Base-by-base conservation (phyloP, 1,140 invertebrate species). In the Coenobita brevimanus region DNA sequence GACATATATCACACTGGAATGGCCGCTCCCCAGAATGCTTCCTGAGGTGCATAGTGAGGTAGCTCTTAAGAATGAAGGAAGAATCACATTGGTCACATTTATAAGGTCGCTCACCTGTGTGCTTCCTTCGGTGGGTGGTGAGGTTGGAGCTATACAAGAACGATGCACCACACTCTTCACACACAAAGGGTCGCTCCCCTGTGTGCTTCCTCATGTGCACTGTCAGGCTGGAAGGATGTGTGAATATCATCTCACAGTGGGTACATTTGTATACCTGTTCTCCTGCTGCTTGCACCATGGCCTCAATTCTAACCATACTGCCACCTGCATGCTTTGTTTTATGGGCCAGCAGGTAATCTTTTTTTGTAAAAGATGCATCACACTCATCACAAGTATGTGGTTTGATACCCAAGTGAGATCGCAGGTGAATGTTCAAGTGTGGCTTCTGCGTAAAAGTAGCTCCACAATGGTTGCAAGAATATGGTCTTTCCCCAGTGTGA, bases 121-220 rank as follows among this genome's bases (percentile, higher is more conserved):
- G 85, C 46, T 87, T 87, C 54, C 85, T 60, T 30, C 85, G 85
- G 46, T 87, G 85, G 60, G 85, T 87, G 17, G 85, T 87, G 27
- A 87, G 78, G 62, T 87, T 87, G 71, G 85, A 87, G 67, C 85
- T 87, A 41, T 87, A 87, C 30, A 87, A 71, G 64, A 87, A 87
- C 10, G 85, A 87, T 50, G 85, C 85, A 36, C 76, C 76, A 60
- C 85, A 87, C 30, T 80, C 85, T 60, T 79, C 76, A 73, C 85
- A 87, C 15, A 87, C 85, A 57, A 80, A 87, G 13, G 85, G 85
- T 30, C 85, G 46, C 27, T 87, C 85, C 27, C 85, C 85, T 6
- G 85, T 87, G 64, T 87, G 85, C 41, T 87, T 87, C 57, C 85
- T 87, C 76, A 81, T 81, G 50, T 87, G 85, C 8, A 87, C 85